Base-by-base conservation (phyloP, 1,140 invertebrate species). In the Sycophaga agraensis region DNA sequence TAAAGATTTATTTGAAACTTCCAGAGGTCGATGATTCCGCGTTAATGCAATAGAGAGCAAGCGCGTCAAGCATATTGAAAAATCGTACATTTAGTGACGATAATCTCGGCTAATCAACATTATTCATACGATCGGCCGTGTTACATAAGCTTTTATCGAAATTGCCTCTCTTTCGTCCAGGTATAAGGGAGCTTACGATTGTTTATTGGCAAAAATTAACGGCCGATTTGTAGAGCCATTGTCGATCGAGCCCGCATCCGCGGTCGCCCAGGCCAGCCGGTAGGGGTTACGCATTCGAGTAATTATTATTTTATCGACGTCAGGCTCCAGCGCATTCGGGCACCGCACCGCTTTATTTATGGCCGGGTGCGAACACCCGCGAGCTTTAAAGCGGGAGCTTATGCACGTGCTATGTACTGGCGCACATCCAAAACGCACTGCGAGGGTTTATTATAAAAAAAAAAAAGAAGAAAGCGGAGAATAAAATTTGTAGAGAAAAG, bases 181-280 rank as follows among this genome's bases (percentile, higher is more conserved):
- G 31, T 1, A 12, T 59, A 60, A 14, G 5, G 53, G 64, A 54
- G 65, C 58, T 69, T 63, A 65, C 28, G 70, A 77, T 76, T 77
- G 74, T 78, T 79, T 78, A 79, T 77, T 70, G 73, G 65, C 68
- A 78, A 79, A 79, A 79, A 78, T 77, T 76, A 77, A 75, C 77
- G 70, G 69, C 65, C 72, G 68, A 74, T 75, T 73, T 71, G 69
- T 69, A 68, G 66, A 63, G 66, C 63, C 70, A 73, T 76, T 75
- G 68, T 76, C 68, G 65, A n/a, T n/a, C n/a, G n/a, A n/a, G n/a
- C n/a, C n/a, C n/a, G n/a, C n/a, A n/a, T n/a, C n/a, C n/a, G n/a
- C n/a, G n/a, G n/a, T n/a, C n/a, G n/a, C n/a, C n/a, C n/a, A n/a
- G 57, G 7, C 4, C 37, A n/a, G 8, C 26, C 14, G 3, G n/a